Percentiles rank a stretch among this genome's conserved stretches.
Conservation (phyloP, 2,888 invertebrate species). For the Lasioglossum villosulum region DNA sequence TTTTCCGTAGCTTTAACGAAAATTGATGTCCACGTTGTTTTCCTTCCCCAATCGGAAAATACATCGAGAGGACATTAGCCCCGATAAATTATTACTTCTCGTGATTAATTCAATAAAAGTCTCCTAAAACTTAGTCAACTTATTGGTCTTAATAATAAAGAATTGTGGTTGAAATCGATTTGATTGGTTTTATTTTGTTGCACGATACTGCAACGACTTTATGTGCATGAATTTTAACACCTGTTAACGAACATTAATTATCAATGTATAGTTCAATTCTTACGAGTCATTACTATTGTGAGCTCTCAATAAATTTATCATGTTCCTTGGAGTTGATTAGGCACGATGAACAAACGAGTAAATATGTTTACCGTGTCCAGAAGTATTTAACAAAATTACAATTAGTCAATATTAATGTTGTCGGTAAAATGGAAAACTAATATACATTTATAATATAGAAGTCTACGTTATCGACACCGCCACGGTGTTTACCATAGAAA, state of each 20-base stretch:
- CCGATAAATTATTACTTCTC: slow-evolving; percentile 34
- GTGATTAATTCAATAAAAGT: slow-evolving; percentile 38
- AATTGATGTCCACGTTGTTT: slow-evolving; percentile 6
- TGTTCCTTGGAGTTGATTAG: no score
- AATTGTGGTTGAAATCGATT: neutral
- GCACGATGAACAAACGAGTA: no score
- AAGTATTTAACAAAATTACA: no score
- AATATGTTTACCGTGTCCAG: no score
- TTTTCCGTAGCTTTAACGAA: slow-evolving; percentile 25
- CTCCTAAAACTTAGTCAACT: slow-evolving; percentile 9
- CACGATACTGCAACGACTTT: neutral
- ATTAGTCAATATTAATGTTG: no score
- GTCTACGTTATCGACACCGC: no score
- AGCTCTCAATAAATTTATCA: no score
- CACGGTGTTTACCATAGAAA: no score
- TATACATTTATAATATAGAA: no score
- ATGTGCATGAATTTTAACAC: neutral
- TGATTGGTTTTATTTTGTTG: neutral
- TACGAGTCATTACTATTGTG: no score
- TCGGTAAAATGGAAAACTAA: no score
- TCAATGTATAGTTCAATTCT: no score
- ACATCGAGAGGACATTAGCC: neutral
- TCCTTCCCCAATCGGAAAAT: slow-evolving; percentile 16
- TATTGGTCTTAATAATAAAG: slow-evolving; percentile 38
- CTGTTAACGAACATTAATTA: neutral